Base-by-base conservation (phyloP, 1,140 invertebrate species). In the Pectinophora gossypiella region DNA sequence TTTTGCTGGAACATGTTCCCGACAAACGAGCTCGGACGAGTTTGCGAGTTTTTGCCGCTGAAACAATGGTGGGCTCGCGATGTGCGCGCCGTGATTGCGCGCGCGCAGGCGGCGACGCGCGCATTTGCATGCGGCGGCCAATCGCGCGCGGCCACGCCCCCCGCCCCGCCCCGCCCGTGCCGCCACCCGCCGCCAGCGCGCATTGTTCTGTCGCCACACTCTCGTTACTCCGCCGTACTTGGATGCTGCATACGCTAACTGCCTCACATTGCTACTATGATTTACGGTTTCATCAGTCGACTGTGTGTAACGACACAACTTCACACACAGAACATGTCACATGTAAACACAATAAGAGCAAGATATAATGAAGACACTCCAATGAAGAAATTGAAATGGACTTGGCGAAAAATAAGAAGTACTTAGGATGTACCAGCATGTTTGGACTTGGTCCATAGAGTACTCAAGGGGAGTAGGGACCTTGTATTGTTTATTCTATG, bases 61-160 rank as follows among this genome's bases (percentile, higher is more conserved):
- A 54, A 64, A 74, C 72, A 76, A 73, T 72, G 68, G 69, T 67
- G 60, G 58, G 48, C 52, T 44, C 52, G 66, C 64, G 65, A 60
- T 66, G 45, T 61, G 57, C 58, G 48, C 23, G 19, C 51, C 55
- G 72, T 51, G 75, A 68, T 69, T 76, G 80, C 80, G 74, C 65
- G 55, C 48, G 70, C 71, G 72, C 70, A 64, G 71, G 68, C 67
- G 68, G 69, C 51, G 57, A 57, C 13, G 59, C 7, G 47, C 55
- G 52, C 56, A 82, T 82, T 82, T 82, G 81, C 81, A 82, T 85
- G 76, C 62, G 65, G 56, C 63, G 64, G 64, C 80, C 76, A 81
- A 81, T 81, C 53, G 63, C 59, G 48, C 65, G 55, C 54, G 56
- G 76, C 65, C 75, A 78, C 75, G 73, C 78, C 75, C 62, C 54